A percentile compares a stretch with the other conserved stretches of the same genome.
phyloP scores from a whole-genome alignment of 2,888 invertebrate genomes.

The Fragum fragum region DNA sequence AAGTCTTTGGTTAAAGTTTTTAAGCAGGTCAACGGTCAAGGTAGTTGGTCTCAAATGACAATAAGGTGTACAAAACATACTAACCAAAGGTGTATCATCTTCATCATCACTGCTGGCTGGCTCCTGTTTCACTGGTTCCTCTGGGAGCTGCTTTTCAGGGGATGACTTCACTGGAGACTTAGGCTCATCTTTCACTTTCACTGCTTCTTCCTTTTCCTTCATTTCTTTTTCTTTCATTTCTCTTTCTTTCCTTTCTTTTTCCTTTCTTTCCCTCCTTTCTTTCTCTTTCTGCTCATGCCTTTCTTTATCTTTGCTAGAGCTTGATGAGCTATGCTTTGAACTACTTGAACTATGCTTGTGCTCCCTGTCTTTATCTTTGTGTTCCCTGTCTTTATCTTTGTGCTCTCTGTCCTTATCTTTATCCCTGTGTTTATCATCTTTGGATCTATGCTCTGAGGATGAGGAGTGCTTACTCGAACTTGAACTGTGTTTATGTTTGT shows the following conservation, averaged over 20 bases:
- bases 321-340: slow-evolving; percentile 56
- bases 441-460: slow-evolving; percentile 23
- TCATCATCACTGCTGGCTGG: slow-evolving; percentile 72
- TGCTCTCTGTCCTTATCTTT: slow-evolving; percentile 35
- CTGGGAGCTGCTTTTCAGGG: slow-evolving; percentile 38
- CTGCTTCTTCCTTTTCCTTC: slow-evolving; percentile 36
- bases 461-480: slow-evolving; percentile 60
- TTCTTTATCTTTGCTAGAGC: slow-evolving; percentile 55
- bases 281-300: slow-evolving; percentile 55
- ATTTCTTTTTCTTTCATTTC: slow-evolving; percentile 55
- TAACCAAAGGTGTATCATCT: slow-evolving; percentile 74
- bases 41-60: no score
- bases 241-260: slow-evolving; percentile 59
- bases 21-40: no score
- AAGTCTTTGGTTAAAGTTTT: no score
- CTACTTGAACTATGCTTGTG: slow-evolving; percentile 59
- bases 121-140: slow-evolving; percentile 63
- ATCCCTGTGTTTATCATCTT: slow-evolving; percentile 62
- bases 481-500: slow-evolving; percentile 58
- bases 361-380: slow-evolving; percentile 56
- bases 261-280: slow-evolving; percentile 66
- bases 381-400: slow-evolving; percentile 49
- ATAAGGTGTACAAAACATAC: no score
- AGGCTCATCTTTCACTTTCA: slow-evolving; percentile 46
- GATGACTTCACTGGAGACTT: slow-evolving; percentile 37